Evolutionary conservation across 2,113 vertebrate species (phyloP).

Genomic region (Heterocephalus glaber): DNA sequence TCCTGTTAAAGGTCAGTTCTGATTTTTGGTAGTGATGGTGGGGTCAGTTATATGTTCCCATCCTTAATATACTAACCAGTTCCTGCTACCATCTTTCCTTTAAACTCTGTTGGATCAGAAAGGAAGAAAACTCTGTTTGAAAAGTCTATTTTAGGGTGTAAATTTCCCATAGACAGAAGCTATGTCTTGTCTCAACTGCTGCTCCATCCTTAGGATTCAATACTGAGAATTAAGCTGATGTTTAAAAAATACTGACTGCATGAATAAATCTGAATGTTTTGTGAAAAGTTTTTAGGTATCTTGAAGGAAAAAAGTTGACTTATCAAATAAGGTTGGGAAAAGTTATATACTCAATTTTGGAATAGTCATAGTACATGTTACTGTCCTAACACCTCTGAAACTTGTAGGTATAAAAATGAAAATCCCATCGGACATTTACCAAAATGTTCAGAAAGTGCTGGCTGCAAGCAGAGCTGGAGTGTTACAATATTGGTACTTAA

Average conservation of each 20-base stretch:
- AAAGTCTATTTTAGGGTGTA: background rate
- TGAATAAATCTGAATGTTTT: background rate
- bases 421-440: background rate
- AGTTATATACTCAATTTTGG: background rate
- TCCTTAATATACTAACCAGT: background rate
- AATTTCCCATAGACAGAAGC: background rate
- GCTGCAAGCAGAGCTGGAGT: background rate
- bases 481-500: background rate
- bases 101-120: background rate
- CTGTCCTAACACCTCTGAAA: background rate
- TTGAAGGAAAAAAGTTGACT: background rate
- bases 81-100: background rate
- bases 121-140: background rate
- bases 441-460: background rate
- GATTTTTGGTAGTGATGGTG: background rate
- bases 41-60: background rate
- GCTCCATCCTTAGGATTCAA: background rate
- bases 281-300: slow-evolving; percentile 6
- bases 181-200: background rate
- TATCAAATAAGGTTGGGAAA: slow-evolving; percentile 3
- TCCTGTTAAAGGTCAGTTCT: background rate
- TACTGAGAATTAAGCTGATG: background rate
- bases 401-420: background rate
- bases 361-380: background rate
- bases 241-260: background rate